Conservation (phyloP, 92 coral and sea anemone species). For the Nematostella vectensis region DNA sequence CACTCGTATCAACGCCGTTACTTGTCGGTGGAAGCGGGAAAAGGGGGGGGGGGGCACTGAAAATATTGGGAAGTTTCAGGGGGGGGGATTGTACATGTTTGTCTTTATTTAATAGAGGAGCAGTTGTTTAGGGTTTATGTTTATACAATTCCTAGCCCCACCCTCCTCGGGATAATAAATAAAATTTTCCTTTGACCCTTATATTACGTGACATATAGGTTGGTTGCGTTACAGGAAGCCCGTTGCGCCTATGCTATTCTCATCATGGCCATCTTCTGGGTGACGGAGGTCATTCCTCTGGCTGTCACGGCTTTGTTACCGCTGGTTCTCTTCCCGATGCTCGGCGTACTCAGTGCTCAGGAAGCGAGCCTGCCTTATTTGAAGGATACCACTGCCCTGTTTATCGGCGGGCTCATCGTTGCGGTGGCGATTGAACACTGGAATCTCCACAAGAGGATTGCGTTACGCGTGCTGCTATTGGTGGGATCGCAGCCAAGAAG, state of each 20-base stretch:
- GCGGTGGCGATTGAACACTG: constrained; percentile 97
- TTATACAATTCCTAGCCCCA: too few relatives aligned
- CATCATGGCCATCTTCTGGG: constrained; percentile 95
- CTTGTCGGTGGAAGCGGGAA: too few relatives aligned
- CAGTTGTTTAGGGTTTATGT: too few relatives aligned
- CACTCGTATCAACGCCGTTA: too few relatives aligned
- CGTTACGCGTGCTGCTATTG: constrained; percentile 69
- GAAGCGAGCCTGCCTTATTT: constrained; percentile 80
- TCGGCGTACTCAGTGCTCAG: constrained; percentile 93
- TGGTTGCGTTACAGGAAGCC: constrained; percentile 82
- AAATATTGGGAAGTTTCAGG: too few relatives aligned
- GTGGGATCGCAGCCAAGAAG: constrained; percentile 90
- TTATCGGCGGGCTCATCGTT: constrained; percentile 86
- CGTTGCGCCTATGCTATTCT: constrained; percentile 91
- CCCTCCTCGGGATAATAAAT: too few relatives aligned
- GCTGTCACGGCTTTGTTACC: constrained; percentile 94
- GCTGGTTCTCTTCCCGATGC: constrained; percentile 73
- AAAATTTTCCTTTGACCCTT: too few relatives aligned
- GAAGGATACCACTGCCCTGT: constrained; percentile 83
- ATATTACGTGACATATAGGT: too few relatives aligned
- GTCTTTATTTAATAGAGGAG: too few relatives aligned
- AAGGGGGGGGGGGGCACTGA: too few relatives aligned
- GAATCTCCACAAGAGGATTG: constrained; percentile 94
- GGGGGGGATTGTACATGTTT: too few relatives aligned
- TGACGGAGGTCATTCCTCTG: constrained; percentile 85